Evolutionary conservation across 2,888 invertebrate species (phyloP).

Genomic region (Ceramica pisi): DNA sequence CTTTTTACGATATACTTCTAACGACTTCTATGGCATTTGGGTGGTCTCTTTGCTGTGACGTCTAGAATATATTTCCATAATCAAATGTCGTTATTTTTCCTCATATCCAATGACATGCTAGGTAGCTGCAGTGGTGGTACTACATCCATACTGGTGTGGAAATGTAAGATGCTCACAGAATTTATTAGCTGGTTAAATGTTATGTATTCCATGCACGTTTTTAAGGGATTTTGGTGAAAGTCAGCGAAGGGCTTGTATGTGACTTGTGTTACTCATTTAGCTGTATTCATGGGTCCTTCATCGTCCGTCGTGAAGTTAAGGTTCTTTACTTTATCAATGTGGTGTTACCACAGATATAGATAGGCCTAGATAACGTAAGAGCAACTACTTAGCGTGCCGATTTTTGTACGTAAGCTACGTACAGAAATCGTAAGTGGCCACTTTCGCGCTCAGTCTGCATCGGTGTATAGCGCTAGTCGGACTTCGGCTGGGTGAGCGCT

Average conservation of each 20-base stretch:
- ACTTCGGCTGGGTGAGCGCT: too few relatives aligned
- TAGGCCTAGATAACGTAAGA: too few relatives aligned
- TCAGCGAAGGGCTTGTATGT: conserved; percentile 28
- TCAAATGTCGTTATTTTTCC: not conserved
- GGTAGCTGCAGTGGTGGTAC: not conserved
- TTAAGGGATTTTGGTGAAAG: conserved; percentile 51
- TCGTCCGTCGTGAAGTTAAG: too few relatives aligned
- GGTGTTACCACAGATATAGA: too few relatives aligned
- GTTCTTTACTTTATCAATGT: too few relatives aligned
- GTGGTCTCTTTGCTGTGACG: conserved; percentile 1
- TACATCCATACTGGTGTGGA: conserved; percentile 24
- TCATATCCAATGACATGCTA: not conserved
- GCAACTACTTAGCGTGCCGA: too few relatives aligned
- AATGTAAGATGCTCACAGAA: conserved; percentile 21
- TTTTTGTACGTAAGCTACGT: too few relatives aligned
- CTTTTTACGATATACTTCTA: not conserved
- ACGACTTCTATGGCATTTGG: conserved; percentile 1
- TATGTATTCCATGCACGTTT: conserved; percentile 36
- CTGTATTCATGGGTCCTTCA: too few relatives aligned
- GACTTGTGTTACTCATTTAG: not conserved
- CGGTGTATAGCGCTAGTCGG: too few relatives aligned
- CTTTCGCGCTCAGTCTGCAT: too few relatives aligned
- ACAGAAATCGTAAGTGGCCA: too few relatives aligned
- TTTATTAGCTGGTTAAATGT: conserved; percentile 11
- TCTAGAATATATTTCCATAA: conserved; percentile 8